Percentiles rank a stretch among this genome's conserved stretches.
phyloP scores from a whole-genome alignment of 2,888 invertebrate genomes.

The Ctena decussata region DNA sequence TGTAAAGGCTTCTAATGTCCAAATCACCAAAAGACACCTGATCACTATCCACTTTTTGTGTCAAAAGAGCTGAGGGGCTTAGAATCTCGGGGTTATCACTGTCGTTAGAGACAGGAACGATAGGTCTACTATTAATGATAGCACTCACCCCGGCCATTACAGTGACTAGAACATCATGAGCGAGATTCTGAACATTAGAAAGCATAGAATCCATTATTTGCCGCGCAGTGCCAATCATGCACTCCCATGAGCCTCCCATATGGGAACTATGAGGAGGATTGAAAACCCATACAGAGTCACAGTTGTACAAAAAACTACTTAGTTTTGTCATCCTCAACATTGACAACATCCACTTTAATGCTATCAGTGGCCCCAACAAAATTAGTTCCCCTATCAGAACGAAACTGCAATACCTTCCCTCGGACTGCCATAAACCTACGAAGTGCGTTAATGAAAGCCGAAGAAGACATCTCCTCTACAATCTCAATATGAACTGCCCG shows the following conservation, averaged over 20 bases:
- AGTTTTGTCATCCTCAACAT: constrained; percentile 47
- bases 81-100: constrained; percentile 17
- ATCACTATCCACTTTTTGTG: background rate
- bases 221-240: constrained; percentile 51
- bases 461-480: constrained; percentile 42
- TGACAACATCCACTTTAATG: constrained; percentile 36
- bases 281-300: constrained; percentile 49
- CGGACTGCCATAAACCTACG: constrained; percentile 21
- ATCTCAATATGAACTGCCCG: constrained; percentile 55
- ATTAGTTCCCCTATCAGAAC: constrained; percentile 58
- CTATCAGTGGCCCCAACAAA: constrained; percentile 56
- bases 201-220: constrained; percentile 58
- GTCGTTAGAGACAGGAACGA: constrained; percentile 42
- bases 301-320: constrained; percentile 29
- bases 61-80: constrained; percentile 11
- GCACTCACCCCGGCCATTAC: constrained; percentile 60
- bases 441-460: constrained; percentile 49
- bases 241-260: constrained; percentile 57
- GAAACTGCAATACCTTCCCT: constrained; percentile 18
- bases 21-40: background rate
- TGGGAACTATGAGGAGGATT: constrained; percentile 61
- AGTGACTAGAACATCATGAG: constrained; percentile 59
- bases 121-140: constrained; percentile 51
- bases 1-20: constrained; percentile 1
- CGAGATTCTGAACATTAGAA: constrained; percentile 7